These are phyloP conservation scores for Thalassophryne amazonica DNA, from an alignment of 2,797 vertebrate genomes.

Conservation along the genomic window DNA sequence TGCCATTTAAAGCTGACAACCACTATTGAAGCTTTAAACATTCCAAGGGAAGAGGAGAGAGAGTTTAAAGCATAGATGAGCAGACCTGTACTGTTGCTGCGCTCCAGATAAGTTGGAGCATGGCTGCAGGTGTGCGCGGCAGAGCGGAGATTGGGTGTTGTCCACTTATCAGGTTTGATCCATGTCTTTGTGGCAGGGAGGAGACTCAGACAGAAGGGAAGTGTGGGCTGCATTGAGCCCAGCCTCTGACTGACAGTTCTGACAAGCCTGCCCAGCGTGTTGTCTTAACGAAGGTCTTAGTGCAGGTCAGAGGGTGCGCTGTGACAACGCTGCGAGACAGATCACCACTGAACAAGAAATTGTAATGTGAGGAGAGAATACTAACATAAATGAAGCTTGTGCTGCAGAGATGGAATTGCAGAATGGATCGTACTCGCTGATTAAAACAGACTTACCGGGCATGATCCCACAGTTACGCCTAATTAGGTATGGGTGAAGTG, in stretches of 20 bases:
- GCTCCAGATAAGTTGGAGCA: background rate
- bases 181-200: slow-evolving; percentile 12
- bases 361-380: background rate
- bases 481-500: background rate
- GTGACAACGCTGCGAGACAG: slow-evolving; percentile 2
- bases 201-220: background rate
- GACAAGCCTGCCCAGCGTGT: slow-evolving; percentile 4
- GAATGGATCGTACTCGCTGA: background rate
- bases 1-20: slow-evolving; percentile 19
- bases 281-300: slow-evolving; percentile 28
- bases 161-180: slow-evolving; percentile 3
- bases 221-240: background rate
- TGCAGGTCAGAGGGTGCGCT: slow-evolving; percentile 2
- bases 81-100: background rate
- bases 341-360: slow-evolving; percentile 5
- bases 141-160: background rate
- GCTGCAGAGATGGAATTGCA: background rate
- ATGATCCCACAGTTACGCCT: background rate
- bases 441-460: background rate
- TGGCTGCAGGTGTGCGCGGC: background rate
- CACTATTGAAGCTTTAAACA: background rate
- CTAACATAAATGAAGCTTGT: background rate
- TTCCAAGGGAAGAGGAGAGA: background rate
- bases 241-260: slow-evolving; percentile 34
- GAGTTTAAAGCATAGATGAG: slow-evolving; percentile 1